Percentiles rank a stretch among this genome's conserved stretches.
Evolutionary conservation across 2,888 invertebrate genomes (phyloP).

Genomic region (Petrolisthes cinctipes): DNA sequence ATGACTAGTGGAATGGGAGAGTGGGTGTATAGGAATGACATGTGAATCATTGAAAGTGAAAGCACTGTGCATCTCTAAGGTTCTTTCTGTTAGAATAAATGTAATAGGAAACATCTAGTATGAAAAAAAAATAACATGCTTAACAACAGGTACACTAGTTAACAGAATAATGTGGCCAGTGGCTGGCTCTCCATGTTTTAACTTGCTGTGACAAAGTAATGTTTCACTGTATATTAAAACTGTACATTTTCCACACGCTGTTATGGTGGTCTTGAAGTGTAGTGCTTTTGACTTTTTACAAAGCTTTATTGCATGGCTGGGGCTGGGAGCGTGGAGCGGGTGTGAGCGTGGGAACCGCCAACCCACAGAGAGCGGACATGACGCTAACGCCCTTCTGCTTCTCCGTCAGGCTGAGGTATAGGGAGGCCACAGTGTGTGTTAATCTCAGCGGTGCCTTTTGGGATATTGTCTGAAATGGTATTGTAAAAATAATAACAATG

Average conservation of each 20-base stretch:
- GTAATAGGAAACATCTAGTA: conserved; percentile 9
- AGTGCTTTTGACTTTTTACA: conserved; percentile 33
- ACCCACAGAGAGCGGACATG: neutral
- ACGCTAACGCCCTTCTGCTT: neutral
- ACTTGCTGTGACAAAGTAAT: conserved; percentile 25
- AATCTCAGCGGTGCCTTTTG: conserved; percentile 52
- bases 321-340: conserved; percentile 24
- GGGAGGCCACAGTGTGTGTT: conserved; percentile 6
- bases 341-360: conserved; percentile 30
- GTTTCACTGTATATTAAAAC: conserved; percentile 33
- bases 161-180: conserved; percentile 20
- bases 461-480: conserved; percentile 53
- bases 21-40: neutral
- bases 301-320: conserved; percentile 30
- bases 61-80: neutral
- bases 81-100: conserved; percentile 18
- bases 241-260: conserved; percentile 42
- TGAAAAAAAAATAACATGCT: conserved; percentile 5
- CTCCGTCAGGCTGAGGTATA: conserved; percentile 1
- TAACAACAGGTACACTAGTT: conserved; percentile 15
- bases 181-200: conserved; percentile 24
- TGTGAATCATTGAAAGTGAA: neutral
- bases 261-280: conserved; percentile 37
- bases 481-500: conserved; percentile 45
- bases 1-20: neutral